Percentiles rank a stretch among this genome's conserved stretches.
phyloP scores from a whole-genome alignment of 2,888 invertebrate genomes.

The Pyrochroa serraticornis region DNA sequence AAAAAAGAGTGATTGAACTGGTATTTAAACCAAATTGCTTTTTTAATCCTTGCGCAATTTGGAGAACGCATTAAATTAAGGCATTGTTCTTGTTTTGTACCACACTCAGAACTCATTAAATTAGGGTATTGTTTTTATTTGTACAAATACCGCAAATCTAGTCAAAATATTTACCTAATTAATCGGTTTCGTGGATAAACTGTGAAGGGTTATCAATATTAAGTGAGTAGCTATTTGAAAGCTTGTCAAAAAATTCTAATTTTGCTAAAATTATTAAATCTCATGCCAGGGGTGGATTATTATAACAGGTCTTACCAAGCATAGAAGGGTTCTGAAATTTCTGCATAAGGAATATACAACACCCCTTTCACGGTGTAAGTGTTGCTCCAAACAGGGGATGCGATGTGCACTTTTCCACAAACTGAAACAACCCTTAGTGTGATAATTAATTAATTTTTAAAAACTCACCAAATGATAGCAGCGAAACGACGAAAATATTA shows the following conservation, averaged over 20 bases:
- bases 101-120: neutral
- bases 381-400: constrained; percentile 63
- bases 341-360: constrained; percentile 90
- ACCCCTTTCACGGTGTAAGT: constrained; percentile 79
- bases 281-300: constrained; percentile 1
- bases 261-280: too few relatives aligned
- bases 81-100: neutral
- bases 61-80: too few relatives aligned
- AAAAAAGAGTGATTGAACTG: too few relatives aligned
- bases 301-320: constrained; percentile 68
- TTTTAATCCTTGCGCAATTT: too few relatives aligned
- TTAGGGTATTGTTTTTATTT: too few relatives aligned
- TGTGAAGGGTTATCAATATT: neutral
- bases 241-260: neutral
- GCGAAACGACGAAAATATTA: neutral
- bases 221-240: neutral
- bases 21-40: too few relatives aligned
- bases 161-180: too few relatives aligned
- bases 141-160: neutral
- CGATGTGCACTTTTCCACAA: constrained; percentile 8
- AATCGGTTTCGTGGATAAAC: neutral
- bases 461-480: constrained; percentile 1
- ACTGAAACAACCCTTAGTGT: constrained; percentile 6
- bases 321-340: constrained; percentile 88
- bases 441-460: neutral